Evolutionary conservation across 2,113 vertebrate genomes (phyloP).

Genomic region (Pollachius pollachius): DNA sequence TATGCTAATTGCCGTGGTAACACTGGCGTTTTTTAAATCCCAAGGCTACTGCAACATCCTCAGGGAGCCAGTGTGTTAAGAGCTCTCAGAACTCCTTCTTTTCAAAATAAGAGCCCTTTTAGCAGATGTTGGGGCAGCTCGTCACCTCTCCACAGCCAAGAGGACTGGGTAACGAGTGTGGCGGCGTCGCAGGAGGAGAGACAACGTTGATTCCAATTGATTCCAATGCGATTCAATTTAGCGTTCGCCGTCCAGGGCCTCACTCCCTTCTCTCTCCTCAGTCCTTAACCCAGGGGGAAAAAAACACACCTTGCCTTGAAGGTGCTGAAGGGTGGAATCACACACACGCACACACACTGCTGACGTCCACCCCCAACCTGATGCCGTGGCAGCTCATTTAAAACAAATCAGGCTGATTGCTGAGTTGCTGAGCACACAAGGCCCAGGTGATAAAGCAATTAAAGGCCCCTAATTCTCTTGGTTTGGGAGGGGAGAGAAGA

Average conservation of each 20-base stretch:
- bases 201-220: constrained; percentile 51
- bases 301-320: constrained; percentile 56
- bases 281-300: constrained; percentile 25
- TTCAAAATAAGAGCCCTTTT: constrained; percentile 24
- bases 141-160: constrained; percentile 21
- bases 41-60: constrained; percentile 61
- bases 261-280: constrained; percentile 44
- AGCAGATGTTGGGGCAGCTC: constrained; percentile 24
- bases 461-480: constrained; percentile 94
- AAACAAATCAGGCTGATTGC: constrained; percentile 97
- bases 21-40: constrained; percentile 68
- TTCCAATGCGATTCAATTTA: constrained; percentile 45
- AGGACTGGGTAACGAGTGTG: constrained; percentile 6
- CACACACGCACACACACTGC: too few relatives aligned
- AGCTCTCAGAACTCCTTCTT: constrained; percentile 9
- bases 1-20: constrained; percentile 85
- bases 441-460: constrained; percentile 98
- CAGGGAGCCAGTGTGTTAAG: constrained; percentile 47
- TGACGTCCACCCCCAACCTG: too few relatives aligned
- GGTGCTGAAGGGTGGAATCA: constrained; percentile 69
- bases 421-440: constrained; percentile 84
- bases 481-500: constrained; percentile 78
- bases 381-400: constrained; percentile 92
- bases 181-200: constrained; percentile 11
- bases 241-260: constrained; percentile 9